phyloP scores from a whole-genome alignment of 2,113 vertebrate genomes.

The Bufo bufo region DNA sequence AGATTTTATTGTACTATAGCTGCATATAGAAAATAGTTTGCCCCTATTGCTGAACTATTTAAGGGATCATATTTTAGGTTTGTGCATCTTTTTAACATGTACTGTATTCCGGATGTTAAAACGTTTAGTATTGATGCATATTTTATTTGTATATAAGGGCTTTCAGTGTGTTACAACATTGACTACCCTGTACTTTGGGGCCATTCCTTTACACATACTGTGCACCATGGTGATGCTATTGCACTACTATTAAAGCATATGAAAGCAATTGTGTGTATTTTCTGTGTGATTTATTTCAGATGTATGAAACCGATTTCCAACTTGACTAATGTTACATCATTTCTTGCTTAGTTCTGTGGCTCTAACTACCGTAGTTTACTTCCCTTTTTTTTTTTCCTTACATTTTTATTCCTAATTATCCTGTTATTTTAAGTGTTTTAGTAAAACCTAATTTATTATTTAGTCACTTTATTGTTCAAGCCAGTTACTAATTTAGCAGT shows the following conservation, averaged over 20 bases:
- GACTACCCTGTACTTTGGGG: background rate
- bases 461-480: too few species aligned
- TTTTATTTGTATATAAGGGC: background rate
- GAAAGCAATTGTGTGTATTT: background rate
- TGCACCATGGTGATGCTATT: background rate
- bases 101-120: background rate
- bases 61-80: background rate
- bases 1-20: background rate
- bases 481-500: too few species aligned
- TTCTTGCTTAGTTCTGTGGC: too few species aligned
- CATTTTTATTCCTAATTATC: too few species aligned
- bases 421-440: too few species aligned
- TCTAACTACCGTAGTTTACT: too few species aligned
- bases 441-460: too few species aligned
- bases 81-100: constrained; percentile 3
- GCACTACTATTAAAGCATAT: constrained; percentile 16
- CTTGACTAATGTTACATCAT: too few species aligned
- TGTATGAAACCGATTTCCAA: background rate
- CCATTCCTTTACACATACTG: background rate
- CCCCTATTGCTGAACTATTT: background rate
- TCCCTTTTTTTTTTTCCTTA: too few species aligned
- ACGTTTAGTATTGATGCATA: constrained; percentile 23
- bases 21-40: background rate
- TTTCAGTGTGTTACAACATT: background rate
- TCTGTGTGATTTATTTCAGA: background rate